Base-by-base conservation (phyloP, 2,797 vertebrate genomes). In the Chaunax sp. region DNA sequence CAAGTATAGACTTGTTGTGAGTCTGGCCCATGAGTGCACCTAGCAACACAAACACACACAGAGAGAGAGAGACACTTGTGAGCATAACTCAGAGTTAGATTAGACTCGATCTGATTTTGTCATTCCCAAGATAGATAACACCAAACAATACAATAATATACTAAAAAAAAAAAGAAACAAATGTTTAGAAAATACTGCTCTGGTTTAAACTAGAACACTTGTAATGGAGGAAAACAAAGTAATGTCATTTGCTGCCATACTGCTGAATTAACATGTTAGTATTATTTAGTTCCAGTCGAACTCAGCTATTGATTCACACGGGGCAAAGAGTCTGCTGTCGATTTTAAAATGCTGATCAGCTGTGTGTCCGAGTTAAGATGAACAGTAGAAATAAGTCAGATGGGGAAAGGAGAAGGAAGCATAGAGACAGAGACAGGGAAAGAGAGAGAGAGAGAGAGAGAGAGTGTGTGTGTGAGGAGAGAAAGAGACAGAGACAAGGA, bases 401-500 rank as follows among this genome's bases (percentile, higher is more conserved):
- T 37, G 40, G 22, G 26, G 8, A 37, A 49, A 40, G 16, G 45
- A 69, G 50, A 44, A 11, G 20, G 19, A 58, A 50, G 51, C 55
- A 56, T 14, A 57, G 68, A 59, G 40, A 54, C 49, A 37, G 55
- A 45, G 51, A 63, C 38, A 41, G 58, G 7, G 30, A 11, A 12
- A 23, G 35, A 18, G 65, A 76, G 79, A 90, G 83, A 74, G 66
- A 89, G 78, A 88, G n/a, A 45, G 51, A 63, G 44, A 41, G 58
- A 9, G 30, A 11, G 64, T 35, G 52, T 26, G 47, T 54, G 58
- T 49, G 67, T 45, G 52, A 12, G 30, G 35, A 18, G 65, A 76
- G 79, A 90, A 84, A 74, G 66, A 89, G 78, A 88, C 82, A 63
- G 76, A 84, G 86, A 88, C 83, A 79, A 87, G 84, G 80, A 92